A percentile compares a stretch with the other conserved stretches of the same genome.
Conservation (phyloP, 2,797 vertebrate species). For the Brotula barbata region DNA sequence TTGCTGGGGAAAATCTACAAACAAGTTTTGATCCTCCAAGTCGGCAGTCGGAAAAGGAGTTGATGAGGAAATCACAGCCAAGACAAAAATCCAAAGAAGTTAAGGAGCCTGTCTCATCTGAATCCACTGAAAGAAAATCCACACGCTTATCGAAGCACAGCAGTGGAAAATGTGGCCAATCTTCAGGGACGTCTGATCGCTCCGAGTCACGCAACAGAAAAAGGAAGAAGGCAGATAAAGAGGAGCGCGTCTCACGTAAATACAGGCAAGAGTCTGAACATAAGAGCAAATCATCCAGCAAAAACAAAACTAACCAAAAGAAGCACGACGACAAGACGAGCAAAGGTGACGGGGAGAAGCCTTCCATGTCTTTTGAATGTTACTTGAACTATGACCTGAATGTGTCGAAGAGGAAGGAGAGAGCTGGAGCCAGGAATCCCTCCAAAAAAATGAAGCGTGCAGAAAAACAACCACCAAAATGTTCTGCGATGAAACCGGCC, state of each 20-base stretch:
- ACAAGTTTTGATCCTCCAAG: slow-evolving; percentile 15
- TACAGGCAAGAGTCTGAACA: slow-evolving; percentile 30
- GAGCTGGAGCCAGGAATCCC: slow-evolving; percentile 50
- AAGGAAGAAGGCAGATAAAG: slow-evolving; percentile 37
- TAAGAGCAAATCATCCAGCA: slow-evolving; percentile 26
- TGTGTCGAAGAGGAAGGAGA: slow-evolving; percentile 65
- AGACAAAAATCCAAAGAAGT: slow-evolving; percentile 24
- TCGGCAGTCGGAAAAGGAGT: slow-evolving; percentile 30
- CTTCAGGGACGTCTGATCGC: slow-evolving; percentile 7
- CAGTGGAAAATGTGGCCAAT: slow-evolving; percentile 4
- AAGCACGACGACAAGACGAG: slow-evolving; percentile 11
- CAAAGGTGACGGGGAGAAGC: slow-evolving; percentile 54
- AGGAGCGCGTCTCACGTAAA: slow-evolving; percentile 14
- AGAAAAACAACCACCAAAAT: slow-evolving; percentile 39
- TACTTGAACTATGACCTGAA: slow-evolving; percentile 83
- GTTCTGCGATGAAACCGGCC: slow-evolving; percentile 21
- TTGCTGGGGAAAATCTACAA: slow-evolving; percentile 38
- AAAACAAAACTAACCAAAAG: slow-evolving; percentile 43
- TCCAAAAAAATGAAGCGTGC: slow-evolving; percentile 46
- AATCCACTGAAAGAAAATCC: slow-evolving; percentile 30
- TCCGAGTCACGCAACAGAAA: slow-evolving; percentile 38
- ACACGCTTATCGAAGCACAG: not conserved
- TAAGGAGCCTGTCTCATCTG: slow-evolving; percentile 21
- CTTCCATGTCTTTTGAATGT: slow-evolving; percentile 87
- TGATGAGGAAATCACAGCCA: slow-evolving; percentile 39